Percentiles rank a stretch among this genome's conserved stretches.
These are phyloP conservation scores for Cephus spinipes DNA, from an alignment of 2,888 invertebrate genomes.

Conservation along the genomic window DNA sequence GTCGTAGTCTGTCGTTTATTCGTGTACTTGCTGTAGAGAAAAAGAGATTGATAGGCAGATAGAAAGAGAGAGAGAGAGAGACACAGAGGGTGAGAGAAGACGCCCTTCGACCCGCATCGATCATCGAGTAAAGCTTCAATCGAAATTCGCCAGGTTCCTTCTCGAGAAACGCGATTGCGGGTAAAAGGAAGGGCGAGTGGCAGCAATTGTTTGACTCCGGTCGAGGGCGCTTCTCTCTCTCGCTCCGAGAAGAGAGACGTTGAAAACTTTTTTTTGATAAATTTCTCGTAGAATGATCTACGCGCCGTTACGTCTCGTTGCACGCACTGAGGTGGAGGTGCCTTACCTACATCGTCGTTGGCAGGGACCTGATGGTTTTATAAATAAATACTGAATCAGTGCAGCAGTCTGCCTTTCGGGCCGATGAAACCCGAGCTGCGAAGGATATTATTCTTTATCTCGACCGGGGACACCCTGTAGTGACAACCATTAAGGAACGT, in stretches of 20 bases:
- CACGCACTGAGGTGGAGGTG: background rate
- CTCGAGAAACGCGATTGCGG: background rate
- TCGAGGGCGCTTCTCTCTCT: too few relatives aligned
- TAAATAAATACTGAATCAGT: constrained; percentile 63
- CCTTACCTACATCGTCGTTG: constrained; percentile 42
- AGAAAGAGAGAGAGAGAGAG: too few relatives aligned
- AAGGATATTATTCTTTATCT: constrained; percentile 10
- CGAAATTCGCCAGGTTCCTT: background rate
- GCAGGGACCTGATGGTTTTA: constrained; percentile 57
- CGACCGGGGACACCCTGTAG: background rate
- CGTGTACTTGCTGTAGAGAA: background rate
- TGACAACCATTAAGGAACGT: background rate
- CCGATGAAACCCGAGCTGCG: constrained; percentile 50
- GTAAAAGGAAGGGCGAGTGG: background rate
- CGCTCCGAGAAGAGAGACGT: background rate
- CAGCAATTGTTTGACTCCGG: too few relatives aligned
- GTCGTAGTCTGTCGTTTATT: background rate
- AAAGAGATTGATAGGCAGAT: background rate
- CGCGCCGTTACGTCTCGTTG: background rate
- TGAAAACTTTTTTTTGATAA: background rate
- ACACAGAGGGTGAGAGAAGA: background rate
- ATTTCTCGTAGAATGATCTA: background rate
- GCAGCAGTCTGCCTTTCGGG: constrained; percentile 38
- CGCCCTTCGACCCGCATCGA: background rate
- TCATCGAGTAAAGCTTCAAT: background rate